phyloP scores from a whole-genome alignment of 2,797 vertebrate genomes.

The Sternotherus odoratus region DNA sequence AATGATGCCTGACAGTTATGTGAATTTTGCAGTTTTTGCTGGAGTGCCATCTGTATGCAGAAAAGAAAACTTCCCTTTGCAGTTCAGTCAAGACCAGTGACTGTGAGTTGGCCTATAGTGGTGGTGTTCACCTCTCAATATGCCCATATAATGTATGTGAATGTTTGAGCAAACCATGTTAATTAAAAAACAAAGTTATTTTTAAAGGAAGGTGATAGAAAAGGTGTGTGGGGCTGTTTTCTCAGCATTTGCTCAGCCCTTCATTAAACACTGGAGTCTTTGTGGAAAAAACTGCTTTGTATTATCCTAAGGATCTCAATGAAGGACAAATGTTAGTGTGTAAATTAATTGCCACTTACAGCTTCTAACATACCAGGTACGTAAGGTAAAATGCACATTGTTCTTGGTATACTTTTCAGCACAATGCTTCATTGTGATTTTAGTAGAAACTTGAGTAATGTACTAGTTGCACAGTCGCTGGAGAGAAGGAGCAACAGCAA shows the following conservation, averaged over 20 bases:
- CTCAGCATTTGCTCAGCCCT: background rate
- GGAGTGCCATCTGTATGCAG: background rate
- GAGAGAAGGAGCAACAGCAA: background rate
- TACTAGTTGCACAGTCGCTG: background rate
- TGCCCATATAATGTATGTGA: background rate
- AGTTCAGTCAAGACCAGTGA: rapidly evolving
- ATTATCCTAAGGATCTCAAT: background rate
- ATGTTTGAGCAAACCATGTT: background rate
- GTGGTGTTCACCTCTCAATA: background rate
- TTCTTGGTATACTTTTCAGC: rapidly evolving
- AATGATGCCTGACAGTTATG: background rate
- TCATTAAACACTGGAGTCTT: background rate
- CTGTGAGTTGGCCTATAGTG: background rate
- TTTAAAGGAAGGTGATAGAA: background rate
- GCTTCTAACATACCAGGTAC: rapidly evolving
- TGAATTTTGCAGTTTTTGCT: background rate
- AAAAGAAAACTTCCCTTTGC: background rate
- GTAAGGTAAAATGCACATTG: background rate
- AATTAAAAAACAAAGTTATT: background rate
- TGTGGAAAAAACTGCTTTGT: background rate
- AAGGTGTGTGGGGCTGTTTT: background rate
- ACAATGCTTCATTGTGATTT: background rate
- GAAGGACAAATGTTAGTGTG: background rate
- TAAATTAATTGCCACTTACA: background rate
- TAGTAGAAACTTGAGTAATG: background rate